Base-by-base conservation (phyloP, 1,140 invertebrate species). In the Metaphire vulgaris region DNA sequence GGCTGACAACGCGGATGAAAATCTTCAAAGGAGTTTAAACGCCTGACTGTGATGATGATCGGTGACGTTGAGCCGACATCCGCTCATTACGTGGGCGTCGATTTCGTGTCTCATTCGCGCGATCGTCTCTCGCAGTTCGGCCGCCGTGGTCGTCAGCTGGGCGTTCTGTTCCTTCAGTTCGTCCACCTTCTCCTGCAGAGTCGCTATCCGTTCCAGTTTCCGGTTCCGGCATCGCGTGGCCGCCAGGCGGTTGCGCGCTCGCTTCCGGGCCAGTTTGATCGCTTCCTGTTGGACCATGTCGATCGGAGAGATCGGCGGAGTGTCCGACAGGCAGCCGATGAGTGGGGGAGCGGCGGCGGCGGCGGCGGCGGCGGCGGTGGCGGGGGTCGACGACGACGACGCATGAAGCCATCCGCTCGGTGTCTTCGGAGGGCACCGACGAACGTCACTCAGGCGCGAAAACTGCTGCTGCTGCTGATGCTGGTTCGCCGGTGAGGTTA, bases 181-280 rank as follows among this genome's bases (percentile, higher is more conserved):
- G 83, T 94, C 93, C 0, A 99, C 96, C 87, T 95, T 94, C 77
- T 96, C 94, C 77, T 86, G 84, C 65, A 99, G 88, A 82, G 92
- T 91, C 1, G 94, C 92, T 79, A 99, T 99, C 69, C 95, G 89
- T 85, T 99, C 96, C 31, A 98, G 88, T 86, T 99, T 99, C 74
- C 96, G 89, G 79, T 92, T 91, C 76, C 97, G 89, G 85, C 97
- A 99, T 83, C 98, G 99, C 56, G 94, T 94, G 0, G 97, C 97
- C 2, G 97, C 97, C 21, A 98, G 90, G 75, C 97, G 89, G 86
- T 99, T 99, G 74, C 97, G 89, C 80, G 96, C 93, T 30, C 96
- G 85, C 86, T 99, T 99, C 28, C 96, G 41, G n/a, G 30, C 30
- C 28, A 71, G 69, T 71, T 71, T 71, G 30, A 71, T 31, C 28